Conservation (phyloP, 2,797 vertebrate species). For the Threskiornis aethiopicus region DNA sequence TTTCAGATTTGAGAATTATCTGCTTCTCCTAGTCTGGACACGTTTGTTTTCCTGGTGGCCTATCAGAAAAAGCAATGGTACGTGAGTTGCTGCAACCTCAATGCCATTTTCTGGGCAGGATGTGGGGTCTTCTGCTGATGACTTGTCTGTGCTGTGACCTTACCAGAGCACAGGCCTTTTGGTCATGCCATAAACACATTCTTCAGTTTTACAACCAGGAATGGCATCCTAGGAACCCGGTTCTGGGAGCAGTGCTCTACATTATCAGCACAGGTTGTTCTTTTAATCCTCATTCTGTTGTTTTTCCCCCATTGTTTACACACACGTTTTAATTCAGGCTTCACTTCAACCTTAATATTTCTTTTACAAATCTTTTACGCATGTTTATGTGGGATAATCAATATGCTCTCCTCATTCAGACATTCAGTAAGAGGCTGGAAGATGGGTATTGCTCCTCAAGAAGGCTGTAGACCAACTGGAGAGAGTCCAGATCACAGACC, state of each 20-base stretch:
- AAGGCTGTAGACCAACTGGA: neutral
- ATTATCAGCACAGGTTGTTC: neutral
- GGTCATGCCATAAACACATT: neutral
- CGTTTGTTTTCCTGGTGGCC: neutral
- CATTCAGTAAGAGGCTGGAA: neutral
- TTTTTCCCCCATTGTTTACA: neutral
- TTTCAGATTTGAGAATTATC: neutral
- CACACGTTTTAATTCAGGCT: neutral
- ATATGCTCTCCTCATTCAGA: neutral
- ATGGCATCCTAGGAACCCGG: neutral
- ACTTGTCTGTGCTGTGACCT: neutral
- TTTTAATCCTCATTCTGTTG: neutral
- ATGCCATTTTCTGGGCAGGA: neutral
- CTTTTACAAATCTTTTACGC: neutral
- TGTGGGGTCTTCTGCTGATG: neutral
- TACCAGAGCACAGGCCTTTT: neutral
- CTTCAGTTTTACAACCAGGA: constrained; percentile 1
- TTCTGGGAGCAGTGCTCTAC: neutral
- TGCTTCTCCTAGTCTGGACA: neutral
- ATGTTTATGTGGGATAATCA: neutral
- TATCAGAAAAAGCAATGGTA: neutral
- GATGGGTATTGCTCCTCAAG: neutral
- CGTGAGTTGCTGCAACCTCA: neutral
- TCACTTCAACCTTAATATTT: neutral
- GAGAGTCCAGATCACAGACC: neutral